Evolutionary conservation across 35 echinoderm and acorn worm species (phyloP).

Genomic region (Apostichopus californicus): DNA sequence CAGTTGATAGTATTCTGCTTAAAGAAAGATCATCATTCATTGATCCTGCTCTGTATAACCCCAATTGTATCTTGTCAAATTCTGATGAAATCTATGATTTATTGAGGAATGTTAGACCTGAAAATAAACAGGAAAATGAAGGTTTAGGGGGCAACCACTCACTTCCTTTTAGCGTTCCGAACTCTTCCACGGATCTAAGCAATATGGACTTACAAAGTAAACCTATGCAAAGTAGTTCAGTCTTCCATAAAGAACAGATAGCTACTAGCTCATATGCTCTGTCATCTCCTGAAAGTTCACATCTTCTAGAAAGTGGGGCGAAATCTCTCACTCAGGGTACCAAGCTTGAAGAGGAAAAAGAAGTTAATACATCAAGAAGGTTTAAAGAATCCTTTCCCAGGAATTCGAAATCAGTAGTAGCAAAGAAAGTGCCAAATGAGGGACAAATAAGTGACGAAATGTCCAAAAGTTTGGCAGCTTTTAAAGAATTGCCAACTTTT

Average conservation of each 20-base stretch:
- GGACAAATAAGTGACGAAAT: background rate
- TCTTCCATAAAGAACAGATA: background rate
- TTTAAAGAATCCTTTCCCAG: too few relatives aligned
- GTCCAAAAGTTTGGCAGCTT: background rate
- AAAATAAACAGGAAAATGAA: too few relatives aligned
- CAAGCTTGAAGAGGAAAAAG: too few relatives aligned
- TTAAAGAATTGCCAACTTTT: background rate
- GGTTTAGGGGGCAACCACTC: too few relatives aligned
- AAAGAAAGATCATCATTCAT: background rate
- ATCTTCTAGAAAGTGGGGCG: background rate
- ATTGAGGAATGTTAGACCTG: background rate
- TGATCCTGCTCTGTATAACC: background rate
- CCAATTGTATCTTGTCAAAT: background rate
- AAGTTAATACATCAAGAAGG: too few relatives aligned
- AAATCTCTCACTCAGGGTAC: background rate
- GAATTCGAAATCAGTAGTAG: background rate
- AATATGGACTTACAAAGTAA: background rate
- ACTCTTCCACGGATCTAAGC: background rate
- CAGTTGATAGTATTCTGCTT: background rate
- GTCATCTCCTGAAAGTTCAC: background rate
- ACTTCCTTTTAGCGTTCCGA: too few relatives aligned
- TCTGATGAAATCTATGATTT: background rate
- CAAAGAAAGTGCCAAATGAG: background rate
- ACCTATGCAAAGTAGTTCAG: background rate
- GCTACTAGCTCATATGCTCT: background rate